These are phyloP conservation scores for Recurvirostra avosetta DNA, from an alignment of 2,113 vertebrate species.

Conservation along the genomic window DNA sequence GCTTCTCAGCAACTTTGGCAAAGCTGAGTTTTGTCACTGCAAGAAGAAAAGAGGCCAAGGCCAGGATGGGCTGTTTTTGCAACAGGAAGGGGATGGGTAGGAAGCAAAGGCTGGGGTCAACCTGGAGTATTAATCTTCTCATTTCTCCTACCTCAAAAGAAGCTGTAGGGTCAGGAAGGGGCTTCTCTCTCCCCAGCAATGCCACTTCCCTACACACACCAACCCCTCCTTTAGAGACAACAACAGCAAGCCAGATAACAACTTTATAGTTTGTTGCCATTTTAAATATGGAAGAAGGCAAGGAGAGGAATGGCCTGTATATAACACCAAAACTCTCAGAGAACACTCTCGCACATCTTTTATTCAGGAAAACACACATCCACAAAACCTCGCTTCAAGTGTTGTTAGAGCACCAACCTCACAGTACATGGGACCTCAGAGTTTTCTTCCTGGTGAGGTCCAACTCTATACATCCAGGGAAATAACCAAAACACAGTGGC, in stretches of 20 bases:
- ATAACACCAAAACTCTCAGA: background rate
- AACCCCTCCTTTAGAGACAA: background rate
- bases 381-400: background rate
- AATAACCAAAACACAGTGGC: background rate
- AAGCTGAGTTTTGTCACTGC: background rate
- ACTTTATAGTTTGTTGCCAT: background rate
- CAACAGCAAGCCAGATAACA: background rate
- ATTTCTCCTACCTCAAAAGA: background rate
- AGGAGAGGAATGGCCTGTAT: background rate
- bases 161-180: background rate
- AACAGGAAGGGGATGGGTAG: background rate
- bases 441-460: background rate
- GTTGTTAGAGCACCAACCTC: background rate
- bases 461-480: background rate
- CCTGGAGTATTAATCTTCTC: background rate
- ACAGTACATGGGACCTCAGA: fast-evolving
- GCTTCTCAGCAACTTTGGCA: background rate
- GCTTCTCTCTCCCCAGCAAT: background rate
- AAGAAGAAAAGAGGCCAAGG: background rate
- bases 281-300: background rate
- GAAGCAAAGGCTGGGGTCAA: background rate
- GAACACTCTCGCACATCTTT: background rate
- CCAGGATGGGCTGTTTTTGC: background rate
- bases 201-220: background rate
- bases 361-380: background rate